Evolutionary conservation across 1,140 invertebrate species (phyloP), one percentile per base, ranked within the genome.

Genomic region (Drosophila tsacasi): DNA sequence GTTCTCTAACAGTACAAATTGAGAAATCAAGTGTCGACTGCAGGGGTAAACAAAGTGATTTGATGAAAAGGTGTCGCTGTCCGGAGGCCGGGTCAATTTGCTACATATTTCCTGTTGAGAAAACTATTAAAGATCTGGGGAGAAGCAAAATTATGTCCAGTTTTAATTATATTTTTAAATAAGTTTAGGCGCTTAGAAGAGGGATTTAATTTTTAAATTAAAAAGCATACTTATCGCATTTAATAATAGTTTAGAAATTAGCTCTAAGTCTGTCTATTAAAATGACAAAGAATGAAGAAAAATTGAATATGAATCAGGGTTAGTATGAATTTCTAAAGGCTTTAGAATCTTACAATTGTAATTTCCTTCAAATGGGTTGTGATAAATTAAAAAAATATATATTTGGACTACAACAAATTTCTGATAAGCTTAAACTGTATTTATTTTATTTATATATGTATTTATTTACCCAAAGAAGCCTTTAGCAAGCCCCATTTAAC

Each of bases 1-100:
- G 69, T 71, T 71, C 67, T 73, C 69, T 61, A 69, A 68, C 71
- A 23, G 69, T 73, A 37, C 52, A 74, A 73, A 74, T 55, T 68
- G 49, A 68, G 64, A 57, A 68, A 57, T 52, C 50, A 52, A 52
- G 49, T 50, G 49, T 30, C 62, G 47, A 27, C 47, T 27, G 1
- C 47, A 30, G 25, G 9, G 15, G 62, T 35, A 64, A 55, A 40
- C 65, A 69, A 44, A 65, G 21, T 65, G 61, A 42, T 65, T 65
- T 69, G 27, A 65, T 69, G 46, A 44, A 63, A 71, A 71, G 67
- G 64, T 68, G 67, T 55, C 39, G 32, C 17, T 4, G 52, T 12
- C 27, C 21, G 21, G 21, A 9, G 17, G 23, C 4, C 9, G 2
- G 39, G 4, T 3, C 15, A 69, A 69, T 67, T 67, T 44, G 67